Evolutionary conservation across 1,140 invertebrate species (phyloP).

Genomic region (Lanistes nyassanus): DNA sequence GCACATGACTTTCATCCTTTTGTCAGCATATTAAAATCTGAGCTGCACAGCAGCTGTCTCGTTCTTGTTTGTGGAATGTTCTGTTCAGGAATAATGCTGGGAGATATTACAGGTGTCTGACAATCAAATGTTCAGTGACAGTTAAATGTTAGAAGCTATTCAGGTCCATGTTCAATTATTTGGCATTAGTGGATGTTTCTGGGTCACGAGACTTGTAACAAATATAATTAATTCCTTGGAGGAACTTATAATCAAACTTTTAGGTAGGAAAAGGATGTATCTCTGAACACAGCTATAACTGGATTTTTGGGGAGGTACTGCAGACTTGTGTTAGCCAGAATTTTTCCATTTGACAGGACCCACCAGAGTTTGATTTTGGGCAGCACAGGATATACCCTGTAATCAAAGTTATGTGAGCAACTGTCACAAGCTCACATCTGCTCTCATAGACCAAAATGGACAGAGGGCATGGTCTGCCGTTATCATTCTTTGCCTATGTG

Average conservation of each 20-base stretch:
- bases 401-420: constrained; percentile 72
- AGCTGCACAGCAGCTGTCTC: too few species aligned
- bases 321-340: constrained; percentile 28
- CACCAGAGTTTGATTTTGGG: constrained; percentile 91
- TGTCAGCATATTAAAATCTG: neutral
- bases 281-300: neutral
- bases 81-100: neutral
- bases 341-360: constrained; percentile 69
- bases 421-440: too few species aligned
- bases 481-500: too few species aligned
- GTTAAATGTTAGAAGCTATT: neutral
- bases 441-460: too few species aligned
- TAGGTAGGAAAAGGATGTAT: neutral
- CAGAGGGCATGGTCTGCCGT: too few species aligned
- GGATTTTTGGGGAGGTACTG: neutral
- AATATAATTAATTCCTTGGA: neutral
- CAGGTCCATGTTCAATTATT: neutral
- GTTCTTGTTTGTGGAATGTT: neutral
- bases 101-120: neutral
- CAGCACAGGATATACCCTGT: constrained; percentile 90
- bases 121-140: neutral
- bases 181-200: neutral
- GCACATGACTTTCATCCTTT: neutral
- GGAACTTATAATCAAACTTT: neutral
- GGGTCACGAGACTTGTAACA: too few species aligned